These are phyloP conservation scores for Cryptus armator DNA, from an alignment of 2,888 invertebrate genomes.

Conservation along the genomic window DNA sequence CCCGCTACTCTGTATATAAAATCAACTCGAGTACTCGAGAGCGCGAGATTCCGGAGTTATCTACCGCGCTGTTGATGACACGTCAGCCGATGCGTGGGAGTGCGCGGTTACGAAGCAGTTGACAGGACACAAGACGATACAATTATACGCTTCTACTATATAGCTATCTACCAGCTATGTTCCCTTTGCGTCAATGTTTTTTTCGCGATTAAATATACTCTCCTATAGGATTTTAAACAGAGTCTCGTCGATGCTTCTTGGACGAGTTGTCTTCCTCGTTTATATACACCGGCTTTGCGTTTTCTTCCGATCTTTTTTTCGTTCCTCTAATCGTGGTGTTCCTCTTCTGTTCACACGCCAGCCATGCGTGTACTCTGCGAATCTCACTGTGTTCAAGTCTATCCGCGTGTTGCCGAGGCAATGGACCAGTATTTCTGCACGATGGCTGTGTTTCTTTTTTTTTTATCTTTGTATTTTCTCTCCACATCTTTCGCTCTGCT, in stretches of 20 bases:
- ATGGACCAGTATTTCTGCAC: conserved; percentile 55
- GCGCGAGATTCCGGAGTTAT: conserved; percentile 28
- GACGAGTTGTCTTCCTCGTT: conserved; percentile 72
- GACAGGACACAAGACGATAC: conserved; percentile 64
- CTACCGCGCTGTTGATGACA: conserved; percentile 47
- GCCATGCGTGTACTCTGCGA: conserved; percentile 53
- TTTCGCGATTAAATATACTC: conserved; percentile 38
- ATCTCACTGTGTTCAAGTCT: conserved; percentile 20
- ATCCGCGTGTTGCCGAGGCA: conserved; percentile 14
- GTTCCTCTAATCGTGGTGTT: conserved; percentile 61
- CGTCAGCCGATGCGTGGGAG: conserved; percentile 79
- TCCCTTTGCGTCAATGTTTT: not conserved
- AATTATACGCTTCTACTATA: conserved; percentile 3
- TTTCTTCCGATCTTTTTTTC: conserved; percentile 20
- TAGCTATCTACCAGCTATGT: not conserved
- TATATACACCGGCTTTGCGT: conserved; percentile 42
- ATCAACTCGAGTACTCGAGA: not conserved
- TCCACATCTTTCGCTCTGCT: conserved; percentile 24
- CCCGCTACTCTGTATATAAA: not conserved
- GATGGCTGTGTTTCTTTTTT: not conserved
- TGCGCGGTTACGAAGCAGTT: conserved; percentile 74
- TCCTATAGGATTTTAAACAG: conserved; percentile 18
- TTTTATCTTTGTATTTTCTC: conserved; percentile 24
- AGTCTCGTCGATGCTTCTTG: conserved; percentile 70
- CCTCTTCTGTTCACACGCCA: conserved; percentile 65